Base-by-base conservation (phyloP, 2,113 vertebrate genomes). In the Turnix velox region DNA sequence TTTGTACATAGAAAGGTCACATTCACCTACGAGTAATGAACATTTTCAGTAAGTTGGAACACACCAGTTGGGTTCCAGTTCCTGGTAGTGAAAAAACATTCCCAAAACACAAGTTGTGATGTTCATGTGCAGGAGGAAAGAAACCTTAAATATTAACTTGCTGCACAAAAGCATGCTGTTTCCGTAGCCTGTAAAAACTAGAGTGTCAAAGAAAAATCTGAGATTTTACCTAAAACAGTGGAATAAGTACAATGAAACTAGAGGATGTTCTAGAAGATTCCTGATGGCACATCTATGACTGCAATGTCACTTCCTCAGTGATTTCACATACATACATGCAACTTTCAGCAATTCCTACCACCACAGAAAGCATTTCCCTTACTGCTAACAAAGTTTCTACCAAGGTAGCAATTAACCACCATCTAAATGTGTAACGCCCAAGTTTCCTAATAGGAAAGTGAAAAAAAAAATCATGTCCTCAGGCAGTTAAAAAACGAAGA, bases 251-350 rank as follows among this genome's bases (percentile, higher is more conserved):
- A 78, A 48, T 15, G 4, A 72, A 78, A 37, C 7, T 11, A 17
- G 16, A 45, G 8, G 7, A 6, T 30, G 8, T 91, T 68, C 23
- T 20, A 25, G 48, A 39, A 87, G 19, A 16, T 49, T 54, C n/a
- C 40, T 8, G 2, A 31, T 4, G 7, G 15, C 3, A 18, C 28
- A 6, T n/a, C 5, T 31, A 7, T 1, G 10, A 13, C 0, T 6
- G 19, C 24, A n/a, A n/a, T 33, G 27, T 65, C 46, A 65, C 4
- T 4, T 73, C 65, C 23, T 14, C 69, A 17, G 28, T 1, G 31
- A 65, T 19, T 52, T 61, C 2, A 2, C 1, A 3, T 10, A 52
- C 30, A 9, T 3, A 20, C 5, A 3, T 0, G 28, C 39, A 2
- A 6, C 27, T 55, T 67, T 71, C 69, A 61, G 0, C 8, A 23